Base-by-base conservation (phyloP, 2,113 vertebrate species). In the Scomber scombrus region DNA sequence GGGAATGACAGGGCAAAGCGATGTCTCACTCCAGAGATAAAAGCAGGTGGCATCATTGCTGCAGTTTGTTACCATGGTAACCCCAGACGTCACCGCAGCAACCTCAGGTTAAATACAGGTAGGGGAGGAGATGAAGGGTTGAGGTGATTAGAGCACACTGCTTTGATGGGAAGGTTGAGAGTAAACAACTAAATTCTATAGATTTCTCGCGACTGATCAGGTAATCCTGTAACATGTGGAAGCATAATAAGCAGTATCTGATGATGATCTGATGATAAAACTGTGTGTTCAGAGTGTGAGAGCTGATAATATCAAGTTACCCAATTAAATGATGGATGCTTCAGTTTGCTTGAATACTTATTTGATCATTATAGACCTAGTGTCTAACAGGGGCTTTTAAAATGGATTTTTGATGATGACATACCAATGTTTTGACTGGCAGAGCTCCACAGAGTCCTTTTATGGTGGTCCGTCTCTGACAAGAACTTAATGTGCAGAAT, bases 41-140 rank as follows among this genome's bases (percentile, higher is more conserved):
- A 89, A 90, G 82, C 40, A 56, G 21, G 40, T 43, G 3, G 49
- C 1, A 40, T 78, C 26, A 31, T 78, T 69, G 56, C 63, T 52
- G 62, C 65, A 54, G 11, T 40, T 5, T 1, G 51, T 87, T 79
- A 49, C 66, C 65, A 23, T 62, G 80, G 90, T 45, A 84, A 87
- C 81, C 74, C 3, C 10, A 18, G 82, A 84, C 18, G 69, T 87
- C 63, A 49, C 66, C 70, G 51, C 71, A 66, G 72, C 72, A 78
- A 66, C 71, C 26, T 56, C 90, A 88, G 90, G 89, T 92, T 93
- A 93, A 93, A 71, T 81, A 89, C 87, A 91, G 89, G 91, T 88
- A 54, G 50, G 68, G 50, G 43, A 74, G 67, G 67, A 68, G 80
- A 88, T 84, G 40, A 88, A 81, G 52, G 68, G 65, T 13, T 67